These are phyloP conservation scores for Dendrolimus kikuchii DNA, from an alignment of 1,140 invertebrate species.

Conservation along the genomic window DNA sequence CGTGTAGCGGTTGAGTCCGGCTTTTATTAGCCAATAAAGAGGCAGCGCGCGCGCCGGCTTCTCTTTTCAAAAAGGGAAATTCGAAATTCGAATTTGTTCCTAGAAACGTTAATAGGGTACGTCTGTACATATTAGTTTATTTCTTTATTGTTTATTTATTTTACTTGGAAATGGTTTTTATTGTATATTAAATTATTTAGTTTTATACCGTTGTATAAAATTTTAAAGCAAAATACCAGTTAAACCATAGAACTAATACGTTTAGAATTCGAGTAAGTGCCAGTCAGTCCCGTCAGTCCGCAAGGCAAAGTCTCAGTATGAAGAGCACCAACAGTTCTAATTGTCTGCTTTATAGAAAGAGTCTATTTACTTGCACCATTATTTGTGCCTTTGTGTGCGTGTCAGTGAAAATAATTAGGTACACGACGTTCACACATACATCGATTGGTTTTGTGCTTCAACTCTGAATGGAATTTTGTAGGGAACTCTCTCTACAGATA, in stretches of 20 bases:
- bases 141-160: conserved; percentile 8
- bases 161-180: conserved; percentile 12
- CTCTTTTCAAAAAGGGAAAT: conserved; percentile 2
- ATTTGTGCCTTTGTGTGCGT: too few species aligned
- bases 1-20: background rate
- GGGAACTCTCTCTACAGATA: too few species aligned
- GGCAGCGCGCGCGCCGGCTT: conserved; percentile 1
- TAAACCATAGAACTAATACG: background rate
- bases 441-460: too few species aligned
- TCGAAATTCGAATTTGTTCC: conserved; percentile 1
- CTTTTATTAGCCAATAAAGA: conserved; percentile 4
- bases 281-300: too few species aligned
- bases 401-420: too few species aligned
- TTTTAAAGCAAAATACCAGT: background rate
- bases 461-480: too few species aligned
- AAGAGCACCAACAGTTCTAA: background rate
- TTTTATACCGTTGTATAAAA: conserved; percentile 13
- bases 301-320: background rate
- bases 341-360: background rate
- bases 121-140: background rate
- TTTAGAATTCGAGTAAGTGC: background rate
- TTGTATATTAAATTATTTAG: background rate
- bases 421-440: too few species aligned
- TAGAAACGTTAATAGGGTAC: conserved; percentile 2
- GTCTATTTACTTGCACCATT: too few species aligned